Base-by-base conservation (phyloP, 2,113 vertebrate genomes). In the Piprites chloris region DNA sequence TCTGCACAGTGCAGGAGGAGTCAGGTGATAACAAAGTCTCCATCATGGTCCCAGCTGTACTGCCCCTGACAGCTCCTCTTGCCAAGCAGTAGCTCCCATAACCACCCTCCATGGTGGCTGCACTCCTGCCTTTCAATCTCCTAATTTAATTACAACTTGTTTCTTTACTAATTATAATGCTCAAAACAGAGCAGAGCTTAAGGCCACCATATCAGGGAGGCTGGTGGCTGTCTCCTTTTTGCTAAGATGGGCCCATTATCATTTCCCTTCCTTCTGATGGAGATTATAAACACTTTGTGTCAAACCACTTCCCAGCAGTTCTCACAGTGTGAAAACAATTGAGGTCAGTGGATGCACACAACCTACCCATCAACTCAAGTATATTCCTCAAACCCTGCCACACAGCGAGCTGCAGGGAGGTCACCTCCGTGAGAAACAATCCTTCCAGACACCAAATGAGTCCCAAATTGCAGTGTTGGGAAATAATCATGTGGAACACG, bases 281-380 rank as follows among this genome's bases (percentile, higher is more conserved):
- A 97, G 95, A 97, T 92, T 93, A 96, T 93, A 96, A 97, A 97
- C 96, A 89, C 97, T 97, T 90, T 62, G 94, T 96, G 97, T 98
- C 97, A 97, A 96, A 89, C 88, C 95, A 83, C 92, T 78, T 91
- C 96, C 96, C 91, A 67, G 97, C 97, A 96, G 97, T 92, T 97
- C 73, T 79, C 96, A 35, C 97, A 37, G 71, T 92, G 63, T 97
- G 97, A 98, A 89, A 97, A 96, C 95, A 83, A 97, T 97, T 94
- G 98, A 97, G 98, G 97, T 98, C 98, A 98, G 91, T 88, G 92
- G 96, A 98, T 97, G 96, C 97, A 93, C 97, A 95, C 97, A 97
- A 97, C 97, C 97, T 95, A 96, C 97, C 98, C 98, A 97, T 97
- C 98, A 98, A 46, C 68, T 93, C 83, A 5, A 49, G 94, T 94